Evolutionary conservation across 2,888 invertebrate genomes (phyloP), one percentile per base, ranked within the genome.

Genomic region (Biston betularia): DNA sequence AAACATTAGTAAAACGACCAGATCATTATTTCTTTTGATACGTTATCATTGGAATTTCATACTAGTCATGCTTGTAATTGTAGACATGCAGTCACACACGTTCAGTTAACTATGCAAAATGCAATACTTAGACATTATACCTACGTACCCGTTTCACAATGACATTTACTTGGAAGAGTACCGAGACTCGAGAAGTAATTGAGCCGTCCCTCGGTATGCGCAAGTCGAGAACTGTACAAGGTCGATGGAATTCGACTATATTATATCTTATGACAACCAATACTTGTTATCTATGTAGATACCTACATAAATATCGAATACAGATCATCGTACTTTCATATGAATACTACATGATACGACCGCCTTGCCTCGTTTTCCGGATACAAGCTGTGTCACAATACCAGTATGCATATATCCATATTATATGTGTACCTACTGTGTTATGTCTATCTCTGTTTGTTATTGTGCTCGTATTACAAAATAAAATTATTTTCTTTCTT

Each of bases 211-310:
- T 80, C 71, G 80, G 80, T 76, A 80, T 83, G 81, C 79, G 81
- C 77, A 74, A 77, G 69, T 71, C 77, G 81, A 85, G 83, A 83
- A 79, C 76, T 75, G 75, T 74, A 71, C 79, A 79, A 79, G 81
- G 76, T 66, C 72, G 75, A 54, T 69, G 80, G 79, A 82, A 84
- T 81, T 79, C 60, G 81, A 81, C 78, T 78, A 33, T 12, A 35
- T 44, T 76, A 66, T 68, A 64, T 71, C 60, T 64, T 71, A 58
- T 56, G 44, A 56, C 49, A 48, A 62, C 40, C 9, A 11, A 61
- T 54, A 34, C 33, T 14, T 11, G 11, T 12, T 54, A 15, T 12
- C 12, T 24, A n/a, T n/a, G n/a, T n/a, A 24, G 24, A 24, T 24
- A 24, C n/a, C n/a, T n/a, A n/a, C 24, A 24, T 24, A 2, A 24